Evolutionary conservation across 2,797 vertebrate genomes (phyloP).

Genomic region (Amazona ochrocephala): DNA sequence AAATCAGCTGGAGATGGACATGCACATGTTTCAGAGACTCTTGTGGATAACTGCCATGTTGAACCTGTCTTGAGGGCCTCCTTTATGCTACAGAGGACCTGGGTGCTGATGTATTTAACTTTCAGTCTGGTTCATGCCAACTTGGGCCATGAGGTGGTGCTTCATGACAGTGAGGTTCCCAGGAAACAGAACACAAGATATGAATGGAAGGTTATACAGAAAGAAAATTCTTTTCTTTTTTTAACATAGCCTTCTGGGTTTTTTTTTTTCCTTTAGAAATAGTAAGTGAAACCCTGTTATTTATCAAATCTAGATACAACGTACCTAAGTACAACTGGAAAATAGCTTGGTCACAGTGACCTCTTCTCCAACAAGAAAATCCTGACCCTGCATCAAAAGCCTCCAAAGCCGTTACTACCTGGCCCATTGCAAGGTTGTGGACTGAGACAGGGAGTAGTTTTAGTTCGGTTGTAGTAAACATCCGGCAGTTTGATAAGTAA

Average conservation of each 20-base stretch:
- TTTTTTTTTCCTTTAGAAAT: background rate
- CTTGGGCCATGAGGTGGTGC: background rate
- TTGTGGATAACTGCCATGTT: background rate
- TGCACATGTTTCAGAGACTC: background rate
- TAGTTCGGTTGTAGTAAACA: background rate
- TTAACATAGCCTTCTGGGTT: rapidly evolving
- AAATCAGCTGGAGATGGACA: background rate
- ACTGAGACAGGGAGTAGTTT: background rate
- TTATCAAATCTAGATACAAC: background rate
- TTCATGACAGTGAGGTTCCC: background rate
- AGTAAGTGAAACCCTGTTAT: background rate
- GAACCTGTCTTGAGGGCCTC: background rate
- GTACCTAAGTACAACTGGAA: background rate
- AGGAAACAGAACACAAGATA: background rate
- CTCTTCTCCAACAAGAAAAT: background rate
- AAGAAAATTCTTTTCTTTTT: background rate
- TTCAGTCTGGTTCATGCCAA: background rate
- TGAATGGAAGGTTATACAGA: background rate
- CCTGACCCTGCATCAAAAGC: background rate
- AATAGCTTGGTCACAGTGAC: background rate
- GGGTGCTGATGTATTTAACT: background rate
- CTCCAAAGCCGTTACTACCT: background rate
- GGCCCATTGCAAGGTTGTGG: background rate
- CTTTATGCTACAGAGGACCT: background rate
- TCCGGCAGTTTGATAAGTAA: background rate